Conservation (phyloP, 2,113 vertebrate genomes). For the Cyphomyrus plagiostoma region DNA sequence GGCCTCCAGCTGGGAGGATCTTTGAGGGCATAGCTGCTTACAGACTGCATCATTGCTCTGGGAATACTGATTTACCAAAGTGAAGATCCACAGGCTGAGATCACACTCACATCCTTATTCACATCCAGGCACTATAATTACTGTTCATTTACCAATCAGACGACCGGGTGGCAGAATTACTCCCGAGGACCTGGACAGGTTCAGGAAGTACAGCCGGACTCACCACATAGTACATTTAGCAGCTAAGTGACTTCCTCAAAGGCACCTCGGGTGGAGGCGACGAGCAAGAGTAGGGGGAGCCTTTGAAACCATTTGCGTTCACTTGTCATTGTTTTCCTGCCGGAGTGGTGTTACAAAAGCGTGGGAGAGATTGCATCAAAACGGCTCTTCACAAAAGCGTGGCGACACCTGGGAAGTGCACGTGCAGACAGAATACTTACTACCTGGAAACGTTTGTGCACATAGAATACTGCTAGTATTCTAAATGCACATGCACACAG, state of each 20-base stretch:
- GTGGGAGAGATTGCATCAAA: conserved; percentile 14
- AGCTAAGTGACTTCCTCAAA: not conserved
- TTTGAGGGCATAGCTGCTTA: not conserved
- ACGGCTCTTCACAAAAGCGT: not conserved
- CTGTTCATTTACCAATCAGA: not conserved
- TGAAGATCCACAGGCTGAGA: not conserved
- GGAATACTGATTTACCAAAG: not conserved
- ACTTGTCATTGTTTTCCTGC: not conserved
- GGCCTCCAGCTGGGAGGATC: not conserved
- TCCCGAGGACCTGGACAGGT: not conserved
- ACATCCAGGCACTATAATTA: not conserved
- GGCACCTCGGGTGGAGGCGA: not conserved
- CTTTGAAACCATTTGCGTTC: not conserved
- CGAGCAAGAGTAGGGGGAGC: not conserved
- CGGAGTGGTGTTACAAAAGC: not conserved
- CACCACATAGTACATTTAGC: not conserved
- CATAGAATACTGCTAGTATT: not conserved
- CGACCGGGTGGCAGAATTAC: not conserved
- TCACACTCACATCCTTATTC: not conserved
- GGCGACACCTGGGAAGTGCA: not conserved
- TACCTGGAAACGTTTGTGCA: not conserved
- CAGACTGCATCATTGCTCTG: not conserved
- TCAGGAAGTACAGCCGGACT: not conserved
- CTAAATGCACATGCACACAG: not conserved
- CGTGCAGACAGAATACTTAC: not conserved